Base-by-base conservation (phyloP, 2,888 invertebrate genomes). In the Plagodis pulveraria region DNA sequence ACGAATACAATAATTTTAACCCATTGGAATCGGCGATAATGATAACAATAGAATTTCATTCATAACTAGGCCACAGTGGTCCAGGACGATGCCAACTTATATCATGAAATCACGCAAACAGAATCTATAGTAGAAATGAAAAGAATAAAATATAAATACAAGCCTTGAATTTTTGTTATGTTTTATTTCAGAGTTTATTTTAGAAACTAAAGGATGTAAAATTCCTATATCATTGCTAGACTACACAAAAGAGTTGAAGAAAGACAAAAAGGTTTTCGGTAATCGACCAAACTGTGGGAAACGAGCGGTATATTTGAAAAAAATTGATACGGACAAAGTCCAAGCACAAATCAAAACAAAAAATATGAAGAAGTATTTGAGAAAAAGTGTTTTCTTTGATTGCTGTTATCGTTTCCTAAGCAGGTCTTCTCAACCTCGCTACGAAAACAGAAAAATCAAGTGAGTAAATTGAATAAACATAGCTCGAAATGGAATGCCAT, bases 401-500 rank as follows among this genome's bases (percentile, higher is more conserved):
- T 91, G 90, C 58, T 90, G 90, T 70, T 82, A 88, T 58, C 77
- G 80, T 66, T 89, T 84, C 60, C 69, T 84, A 38, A 58, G 69
- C 46, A 66, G 69, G 48, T 67, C 71, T 35, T 50, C 64, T 6
- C 58, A 61, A 9, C 55, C 54, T 32, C 71, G 63, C 32, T 63
- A 71, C 38, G 67, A 68, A 64, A 64, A 67, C 42, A 68, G 54
- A 48, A 75, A 72, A 60, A 72, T 73, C 56, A 67, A 67, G 78
- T 78, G 70, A 70, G 71, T 52, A 2, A 2, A 11, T 11, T 42
- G 4, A 40, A 40, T 10, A 10, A 40, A 22, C 22, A 2, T 22
- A 4, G 22, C 22, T 22, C 22, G 22, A 4, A 22, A 22, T 22
- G 22, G 2, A 22, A 22, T 22, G 4, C 22, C 22, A 22, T 22